phyloP scores from a whole-genome alignment of 2,797 vertebrate species.

The Parotocinclus haroldoi region DNA sequence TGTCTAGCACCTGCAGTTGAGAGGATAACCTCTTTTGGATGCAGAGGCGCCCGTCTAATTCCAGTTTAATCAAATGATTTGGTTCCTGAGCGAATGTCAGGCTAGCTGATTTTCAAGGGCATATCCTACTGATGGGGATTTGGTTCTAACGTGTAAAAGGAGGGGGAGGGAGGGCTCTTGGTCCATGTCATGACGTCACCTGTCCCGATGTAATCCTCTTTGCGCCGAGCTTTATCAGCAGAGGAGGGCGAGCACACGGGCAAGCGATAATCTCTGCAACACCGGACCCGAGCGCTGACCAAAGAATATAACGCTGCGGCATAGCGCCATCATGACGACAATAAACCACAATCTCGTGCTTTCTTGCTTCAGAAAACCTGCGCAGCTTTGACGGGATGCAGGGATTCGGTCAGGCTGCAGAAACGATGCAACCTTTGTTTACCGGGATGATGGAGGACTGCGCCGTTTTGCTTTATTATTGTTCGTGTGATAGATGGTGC shows the following conservation, averaged over 20 bases:
- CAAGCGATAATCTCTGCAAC: slow-evolving; percentile 78
- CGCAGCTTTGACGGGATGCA: slow-evolving; percentile 53
- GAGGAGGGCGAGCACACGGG: slow-evolving; percentile 80
- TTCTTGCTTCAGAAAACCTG: slow-evolving; percentile 7
- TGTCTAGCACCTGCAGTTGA: too few species aligned
- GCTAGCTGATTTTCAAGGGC: slow-evolving; percentile 90
- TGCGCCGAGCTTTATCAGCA: slow-evolving; percentile 86
- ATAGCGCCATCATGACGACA: slow-evolving; percentile 67
- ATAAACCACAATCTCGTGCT: slow-evolving; percentile 51
- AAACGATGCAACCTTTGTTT: slow-evolving; percentile 43
- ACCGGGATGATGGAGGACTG: slow-evolving; percentile 22
- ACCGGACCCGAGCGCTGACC: slow-evolving; percentile 66
- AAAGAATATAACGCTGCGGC: slow-evolving; percentile 59
- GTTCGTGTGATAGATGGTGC: slow-evolving; percentile 6
- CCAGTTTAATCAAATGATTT: slow-evolving; percentile 11
- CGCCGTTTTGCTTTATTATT: slow-evolving; percentile 7
- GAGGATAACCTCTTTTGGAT: background rate
- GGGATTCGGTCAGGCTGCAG: slow-evolving; percentile 49
- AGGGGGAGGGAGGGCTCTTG: slow-evolving; percentile 70
- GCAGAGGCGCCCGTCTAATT: background rate
- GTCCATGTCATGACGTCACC: slow-evolving; percentile 94
- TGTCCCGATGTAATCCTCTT: slow-evolving; percentile 94
- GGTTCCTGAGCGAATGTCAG: slow-evolving; percentile 69
- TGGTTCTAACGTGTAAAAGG: slow-evolving; percentile 77
- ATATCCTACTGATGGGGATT: slow-evolving; percentile 93